Conservation (phyloP, 2,797 vertebrate species). For the Lacerta agilis region DNA sequence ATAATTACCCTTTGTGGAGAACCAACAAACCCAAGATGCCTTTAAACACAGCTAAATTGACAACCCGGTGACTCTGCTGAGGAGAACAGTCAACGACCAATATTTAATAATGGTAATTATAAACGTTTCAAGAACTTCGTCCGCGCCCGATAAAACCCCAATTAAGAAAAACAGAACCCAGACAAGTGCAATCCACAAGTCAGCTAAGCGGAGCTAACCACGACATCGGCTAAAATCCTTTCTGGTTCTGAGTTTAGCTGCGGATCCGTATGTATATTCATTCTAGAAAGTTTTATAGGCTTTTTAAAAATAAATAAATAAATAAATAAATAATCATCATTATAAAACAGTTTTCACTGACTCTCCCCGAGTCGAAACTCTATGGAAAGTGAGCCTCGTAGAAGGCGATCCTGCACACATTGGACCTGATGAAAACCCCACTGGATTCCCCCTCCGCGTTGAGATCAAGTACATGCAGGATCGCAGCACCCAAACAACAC, state of each 20-base stretch:
- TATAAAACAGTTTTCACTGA: no score
- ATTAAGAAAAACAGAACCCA: not conserved
- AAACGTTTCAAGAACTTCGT: not conserved
- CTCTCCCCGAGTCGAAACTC: not conserved
- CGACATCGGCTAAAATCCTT: not conserved
- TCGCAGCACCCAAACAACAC: no score
- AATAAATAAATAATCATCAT: no score
- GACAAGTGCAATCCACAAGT: not conserved
- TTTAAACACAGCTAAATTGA: not conserved
- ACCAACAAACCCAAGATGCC: not conserved
- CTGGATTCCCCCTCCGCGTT: no score
- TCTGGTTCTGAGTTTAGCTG: not conserved
- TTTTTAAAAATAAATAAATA: no score
- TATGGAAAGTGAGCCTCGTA: no score
- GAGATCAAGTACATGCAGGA: no score
- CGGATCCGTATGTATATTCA: not conserved
- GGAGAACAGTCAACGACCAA: not conserved
- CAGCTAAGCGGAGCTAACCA: not conserved
- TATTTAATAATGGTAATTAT: not conserved
- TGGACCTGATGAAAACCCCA: not conserved
- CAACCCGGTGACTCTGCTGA: not conserved
- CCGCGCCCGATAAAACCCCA: not conserved
- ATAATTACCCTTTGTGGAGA: slow-evolving; percentile 23
- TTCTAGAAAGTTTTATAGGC: not conserved
- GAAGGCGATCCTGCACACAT: no score